phyloP scores from a whole-genome alignment of 2,797 vertebrate species.

The Sebastes hubbsi region DNA sequence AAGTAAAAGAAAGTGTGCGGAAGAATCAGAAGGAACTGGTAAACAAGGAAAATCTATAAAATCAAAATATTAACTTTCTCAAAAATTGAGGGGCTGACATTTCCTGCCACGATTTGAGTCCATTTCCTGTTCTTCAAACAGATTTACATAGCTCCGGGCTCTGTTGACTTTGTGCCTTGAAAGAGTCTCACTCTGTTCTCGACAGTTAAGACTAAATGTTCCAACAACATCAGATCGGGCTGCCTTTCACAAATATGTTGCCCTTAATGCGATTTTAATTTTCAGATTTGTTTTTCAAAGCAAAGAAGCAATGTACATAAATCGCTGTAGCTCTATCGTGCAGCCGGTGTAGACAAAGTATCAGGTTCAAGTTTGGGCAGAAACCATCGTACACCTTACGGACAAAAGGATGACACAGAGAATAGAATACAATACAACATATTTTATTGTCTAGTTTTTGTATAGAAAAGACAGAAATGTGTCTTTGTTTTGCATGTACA shows the following conservation, averaged over 20 bases:
- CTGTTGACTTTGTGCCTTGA: conserved; percentile 8
- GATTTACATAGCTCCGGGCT: conserved; percentile 6
- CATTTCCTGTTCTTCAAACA: conserved; percentile 18
- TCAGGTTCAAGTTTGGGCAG: too few relatives aligned
- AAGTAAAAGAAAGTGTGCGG: background rate
- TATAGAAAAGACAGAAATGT: too few relatives aligned
- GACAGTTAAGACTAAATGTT: background rate
- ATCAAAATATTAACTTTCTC: background rate
- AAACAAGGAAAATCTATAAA: background rate
- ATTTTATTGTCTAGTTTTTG: too few relatives aligned
- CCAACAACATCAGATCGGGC: background rate
- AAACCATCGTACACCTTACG: too few relatives aligned
- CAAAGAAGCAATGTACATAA: background rate
- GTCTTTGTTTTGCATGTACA: too few relatives aligned
- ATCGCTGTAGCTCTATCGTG: background rate
- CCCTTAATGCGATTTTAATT: background rate
- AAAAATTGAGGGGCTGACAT: background rate
- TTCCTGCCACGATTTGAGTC: background rate
- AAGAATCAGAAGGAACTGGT: background rate
- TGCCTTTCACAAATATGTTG: background rate
- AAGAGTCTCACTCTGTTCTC: background rate
- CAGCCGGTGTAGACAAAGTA: background rate
- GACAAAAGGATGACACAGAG: too few relatives aligned
- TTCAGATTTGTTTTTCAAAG: background rate
- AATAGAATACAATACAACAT: too few relatives aligned